Percentiles rank a stretch among this genome's conserved stretches.
Conservation (phyloP, 2,113 vertebrate genomes). For the Leuciscus idus region DNA sequence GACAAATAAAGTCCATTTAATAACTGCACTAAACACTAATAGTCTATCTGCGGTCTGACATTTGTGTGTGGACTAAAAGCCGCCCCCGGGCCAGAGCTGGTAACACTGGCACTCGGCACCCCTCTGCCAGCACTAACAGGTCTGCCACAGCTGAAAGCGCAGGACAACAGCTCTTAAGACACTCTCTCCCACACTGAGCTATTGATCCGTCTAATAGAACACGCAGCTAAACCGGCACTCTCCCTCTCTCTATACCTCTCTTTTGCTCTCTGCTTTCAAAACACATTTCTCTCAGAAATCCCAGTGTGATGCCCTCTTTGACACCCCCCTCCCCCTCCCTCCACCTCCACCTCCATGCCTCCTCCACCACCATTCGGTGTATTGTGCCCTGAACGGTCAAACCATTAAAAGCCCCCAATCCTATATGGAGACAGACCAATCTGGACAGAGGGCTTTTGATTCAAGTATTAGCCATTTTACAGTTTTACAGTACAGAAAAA, state of each 20-base stretch:
- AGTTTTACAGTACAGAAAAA: background rate
- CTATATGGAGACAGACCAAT: background rate
- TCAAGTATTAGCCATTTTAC: slow-evolving; percentile 26
- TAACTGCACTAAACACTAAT: slow-evolving; percentile 83
- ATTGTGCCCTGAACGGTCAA: background rate
- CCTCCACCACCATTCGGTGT: background rate
- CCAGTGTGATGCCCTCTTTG: slow-evolving; percentile 28
- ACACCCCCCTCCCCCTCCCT: background rate
- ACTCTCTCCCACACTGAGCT: slow-evolving; percentile 85
- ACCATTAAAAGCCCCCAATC: slow-evolving; percentile 16
- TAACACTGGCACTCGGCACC: slow-evolving; percentile 76
- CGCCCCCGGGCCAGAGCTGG: slow-evolving; percentile 78
- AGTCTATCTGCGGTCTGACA: slow-evolving; percentile 81
- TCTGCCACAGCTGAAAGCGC: slow-evolving; percentile 83
- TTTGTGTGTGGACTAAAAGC: slow-evolving; percentile 86
- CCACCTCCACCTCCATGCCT: background rate
- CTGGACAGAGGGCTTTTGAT: slow-evolving; percentile 2
- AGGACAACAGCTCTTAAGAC: slow-evolving; percentile 89
- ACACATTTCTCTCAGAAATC: slow-evolving; percentile 69
- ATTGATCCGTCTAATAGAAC: slow-evolving; percentile 87
- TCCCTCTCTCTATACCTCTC: slow-evolving; percentile 58
- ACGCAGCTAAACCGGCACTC: slow-evolving; percentile 74
- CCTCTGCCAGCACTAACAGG: slow-evolving; percentile 84
- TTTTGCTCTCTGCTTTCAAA: slow-evolving; percentile 72
- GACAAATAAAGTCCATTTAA: slow-evolving; percentile 87